These are phyloP conservation scores for Drosophila trichaetosa DNA, from an alignment of 2,888 invertebrate genomes.

Conservation along the genomic window DNA sequence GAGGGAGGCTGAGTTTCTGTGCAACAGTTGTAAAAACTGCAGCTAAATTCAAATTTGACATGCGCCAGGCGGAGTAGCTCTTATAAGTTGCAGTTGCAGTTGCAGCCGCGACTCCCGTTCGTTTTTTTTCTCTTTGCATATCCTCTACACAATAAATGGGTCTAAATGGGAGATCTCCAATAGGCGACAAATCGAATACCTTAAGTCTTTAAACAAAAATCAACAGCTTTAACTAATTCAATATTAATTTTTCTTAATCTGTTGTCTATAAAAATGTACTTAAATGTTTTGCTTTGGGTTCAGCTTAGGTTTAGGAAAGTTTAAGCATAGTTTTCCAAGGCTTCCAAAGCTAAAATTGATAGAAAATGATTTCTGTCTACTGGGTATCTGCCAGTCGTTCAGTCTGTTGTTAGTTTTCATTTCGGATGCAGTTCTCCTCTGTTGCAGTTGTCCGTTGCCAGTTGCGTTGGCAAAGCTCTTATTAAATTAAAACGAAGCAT, in stretches of 20 bases:
- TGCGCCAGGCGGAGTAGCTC: slow-evolving; percentile 52
- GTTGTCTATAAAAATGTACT: neutral
- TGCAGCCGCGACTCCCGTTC: slow-evolving; percentile 38
- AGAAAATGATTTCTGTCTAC: neutral
- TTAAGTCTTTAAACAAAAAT: neutral
- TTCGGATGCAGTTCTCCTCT: slow-evolving; percentile 62
- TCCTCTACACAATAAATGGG: neutral
- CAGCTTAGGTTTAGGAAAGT: neutral
- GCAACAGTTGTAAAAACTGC: slow-evolving; percentile 81
- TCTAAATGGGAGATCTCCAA: neutral
- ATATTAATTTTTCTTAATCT: neutral
- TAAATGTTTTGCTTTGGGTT: neutral
- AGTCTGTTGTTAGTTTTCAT: slow-evolving; percentile 42
- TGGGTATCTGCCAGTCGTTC: slow-evolving; percentile 6
- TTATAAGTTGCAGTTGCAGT: slow-evolving; percentile 17
- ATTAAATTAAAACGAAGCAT: slow-evolving; percentile 80
- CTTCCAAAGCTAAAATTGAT: neutral
- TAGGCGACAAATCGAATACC: neutral
- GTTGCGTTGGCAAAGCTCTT: slow-evolving; percentile 70
- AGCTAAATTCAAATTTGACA: slow-evolving; percentile 82
- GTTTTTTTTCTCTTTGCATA: slow-evolving; percentile 5
- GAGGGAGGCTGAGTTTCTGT: slow-evolving; percentile 44
- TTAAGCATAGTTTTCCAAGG: neutral
- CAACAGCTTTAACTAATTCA: no score
- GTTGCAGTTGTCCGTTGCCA: slow-evolving; percentile 48